Evolutionary conservation across 2,797 vertebrate species (phyloP).

Genomic region (Limosa lapponica): DNA sequence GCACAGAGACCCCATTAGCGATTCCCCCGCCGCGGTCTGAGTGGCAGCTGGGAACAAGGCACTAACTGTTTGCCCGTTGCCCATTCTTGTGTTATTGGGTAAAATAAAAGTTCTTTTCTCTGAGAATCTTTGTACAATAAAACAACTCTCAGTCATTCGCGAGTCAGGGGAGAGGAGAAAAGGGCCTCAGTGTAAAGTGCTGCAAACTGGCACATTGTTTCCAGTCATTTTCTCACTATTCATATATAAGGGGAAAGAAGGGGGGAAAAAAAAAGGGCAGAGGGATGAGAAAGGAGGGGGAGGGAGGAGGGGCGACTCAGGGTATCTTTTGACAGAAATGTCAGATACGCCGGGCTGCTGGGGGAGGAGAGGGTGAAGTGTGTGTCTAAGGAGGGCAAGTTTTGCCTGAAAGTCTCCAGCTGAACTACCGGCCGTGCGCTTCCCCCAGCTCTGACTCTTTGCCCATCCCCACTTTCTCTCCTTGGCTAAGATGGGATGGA

Average conservation of each 20-base stretch:
- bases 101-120: constrained; percentile 84
- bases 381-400: neutral
- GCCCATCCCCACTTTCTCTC: neutral
- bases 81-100: constrained; percentile 78
- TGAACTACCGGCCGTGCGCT: neutral
- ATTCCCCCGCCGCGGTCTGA: constrained; percentile 77
- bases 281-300: constrained; percentile 45
- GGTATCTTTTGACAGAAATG: constrained; percentile 59
- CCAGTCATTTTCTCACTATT: constrained; percentile 73
- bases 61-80: constrained; percentile 83
- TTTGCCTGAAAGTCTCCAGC: neutral
- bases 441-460: neutral
- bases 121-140: constrained; percentile 71
- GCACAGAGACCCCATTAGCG: constrained; percentile 79
- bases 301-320: neutral
- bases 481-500: neutral
- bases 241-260: constrained; percentile 44
- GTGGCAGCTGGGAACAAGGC: constrained; percentile 86
- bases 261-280: neutral
- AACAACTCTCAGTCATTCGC: constrained; percentile 73
- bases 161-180: constrained; percentile 68
- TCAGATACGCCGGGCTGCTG: neutral
- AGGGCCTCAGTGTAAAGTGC: constrained; percentile 66
- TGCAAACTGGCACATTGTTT: constrained; percentile 72
- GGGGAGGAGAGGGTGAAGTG: constrained; percentile 15